Percentiles rank a stretch among this genome's conserved stretches.
Conservation (phyloP, 2,113 vertebrate species). For the Oreochromis niloticus region DNA sequence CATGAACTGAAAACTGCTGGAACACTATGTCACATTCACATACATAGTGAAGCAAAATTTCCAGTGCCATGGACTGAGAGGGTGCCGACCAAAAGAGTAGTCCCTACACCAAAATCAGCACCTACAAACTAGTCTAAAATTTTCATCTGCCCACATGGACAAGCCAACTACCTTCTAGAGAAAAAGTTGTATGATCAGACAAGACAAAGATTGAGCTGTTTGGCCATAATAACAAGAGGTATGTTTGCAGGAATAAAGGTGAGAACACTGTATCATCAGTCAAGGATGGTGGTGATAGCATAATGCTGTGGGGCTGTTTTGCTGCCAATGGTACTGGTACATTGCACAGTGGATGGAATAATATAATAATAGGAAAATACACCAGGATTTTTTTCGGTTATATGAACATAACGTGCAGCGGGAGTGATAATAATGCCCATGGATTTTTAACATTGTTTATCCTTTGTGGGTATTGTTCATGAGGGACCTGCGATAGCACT, state of each 20-base stretch:
- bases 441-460: background rate
- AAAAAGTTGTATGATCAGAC: background rate
- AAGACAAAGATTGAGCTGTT: background rate
- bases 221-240: background rate
- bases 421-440: background rate
- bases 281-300: background rate
- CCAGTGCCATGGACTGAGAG: background rate
- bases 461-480: background rate
- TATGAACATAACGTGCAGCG: background rate
- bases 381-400: background rate
- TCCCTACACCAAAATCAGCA: background rate
- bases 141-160: background rate
- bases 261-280: background rate
- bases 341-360: background rate
- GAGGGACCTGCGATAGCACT: too few species aligned
- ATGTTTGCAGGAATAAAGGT: background rate
- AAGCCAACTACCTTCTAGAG: background rate
- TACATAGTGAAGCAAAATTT: too few species aligned
- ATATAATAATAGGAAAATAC: background rate
- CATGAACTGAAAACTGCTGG: too few species aligned
- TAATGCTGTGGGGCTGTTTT: background rate
- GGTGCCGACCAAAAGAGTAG: background rate
- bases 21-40: too few species aligned
- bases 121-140: accelerated
- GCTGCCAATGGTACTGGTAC: background rate